Percentiles rank a stretch among this genome's conserved stretches.
Evolutionary conservation across 2,888 invertebrate genomes (phyloP).

Genomic region (Pardosa pseudoannulata): DNA sequence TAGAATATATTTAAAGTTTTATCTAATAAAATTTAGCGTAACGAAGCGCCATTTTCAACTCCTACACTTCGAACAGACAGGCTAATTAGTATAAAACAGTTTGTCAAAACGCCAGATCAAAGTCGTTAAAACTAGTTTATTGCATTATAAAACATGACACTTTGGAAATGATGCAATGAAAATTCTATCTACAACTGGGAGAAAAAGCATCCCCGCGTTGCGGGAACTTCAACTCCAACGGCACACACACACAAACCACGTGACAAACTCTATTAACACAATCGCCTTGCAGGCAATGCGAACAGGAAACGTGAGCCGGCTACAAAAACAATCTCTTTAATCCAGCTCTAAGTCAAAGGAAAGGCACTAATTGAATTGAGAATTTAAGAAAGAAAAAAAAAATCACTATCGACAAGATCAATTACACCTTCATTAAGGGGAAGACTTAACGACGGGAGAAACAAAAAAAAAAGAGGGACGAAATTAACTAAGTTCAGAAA

Average conservation of each 20-base stretch:
- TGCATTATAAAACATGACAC: too few relatives aligned
- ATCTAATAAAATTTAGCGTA: too few relatives aligned
- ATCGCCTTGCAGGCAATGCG: neutral
- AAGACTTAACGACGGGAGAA: constrained; percentile 19
- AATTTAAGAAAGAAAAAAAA: constrained; percentile 17
- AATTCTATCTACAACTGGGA: neutral
- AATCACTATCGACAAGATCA: constrained; percentile 36
- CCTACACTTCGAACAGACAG: too few relatives aligned
- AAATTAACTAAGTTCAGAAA: constrained; percentile 19
- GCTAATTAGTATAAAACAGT: too few relatives aligned
- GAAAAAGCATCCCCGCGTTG: neutral
- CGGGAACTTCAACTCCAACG: constrained; percentile 1
- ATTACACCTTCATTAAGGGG: constrained; percentile 40
- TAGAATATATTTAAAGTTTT: too few relatives aligned
- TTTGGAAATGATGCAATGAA: neutral
- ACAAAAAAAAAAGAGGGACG: neutral
- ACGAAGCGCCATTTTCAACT: too few relatives aligned
- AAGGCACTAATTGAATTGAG: constrained; percentile 38
- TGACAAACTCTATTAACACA: neutral
- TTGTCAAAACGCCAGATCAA: too few relatives aligned
- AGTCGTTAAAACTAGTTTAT: too few relatives aligned
- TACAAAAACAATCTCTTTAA: constrained; percentile 13
- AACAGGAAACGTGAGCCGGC: constrained; percentile 13
- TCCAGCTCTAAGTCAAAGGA: constrained; percentile 12
- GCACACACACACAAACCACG: constrained; percentile 11